phyloP scores from a whole-genome alignment of 2,113 vertebrate genomes.

The Columba livia region DNA sequence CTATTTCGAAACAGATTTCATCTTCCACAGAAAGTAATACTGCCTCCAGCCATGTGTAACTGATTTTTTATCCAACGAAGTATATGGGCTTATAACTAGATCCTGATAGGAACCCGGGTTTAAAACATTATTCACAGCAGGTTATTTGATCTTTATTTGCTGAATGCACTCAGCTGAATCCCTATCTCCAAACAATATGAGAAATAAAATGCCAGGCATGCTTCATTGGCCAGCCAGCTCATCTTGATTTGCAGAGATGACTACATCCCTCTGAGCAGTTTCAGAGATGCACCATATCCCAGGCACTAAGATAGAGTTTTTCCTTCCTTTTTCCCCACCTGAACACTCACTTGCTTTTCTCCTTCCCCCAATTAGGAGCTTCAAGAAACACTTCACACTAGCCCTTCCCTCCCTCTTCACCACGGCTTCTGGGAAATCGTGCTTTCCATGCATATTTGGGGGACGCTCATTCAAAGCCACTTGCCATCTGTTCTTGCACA shows the following conservation, averaged over 20 bases:
- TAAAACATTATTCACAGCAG: conserved; percentile 83
- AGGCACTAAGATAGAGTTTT: conserved; percentile 8
- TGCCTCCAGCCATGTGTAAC: conserved; percentile 75
- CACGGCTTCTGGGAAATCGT: background rate
- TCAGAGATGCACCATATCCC: conserved; percentile 14
- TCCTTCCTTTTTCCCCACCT: background rate
- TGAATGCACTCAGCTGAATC: conserved; percentile 78
- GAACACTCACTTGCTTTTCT: background rate
- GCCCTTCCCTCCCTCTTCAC: background rate
- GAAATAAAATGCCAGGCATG: conserved; percentile 74
- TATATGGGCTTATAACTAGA: conserved; percentile 79
- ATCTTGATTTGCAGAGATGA: conserved; percentile 72
- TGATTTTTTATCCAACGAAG: conserved; percentile 74
- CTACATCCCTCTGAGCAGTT: conserved; percentile 66
- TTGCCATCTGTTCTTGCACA: background rate
- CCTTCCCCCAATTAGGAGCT: background rate
- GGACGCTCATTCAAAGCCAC: background rate
- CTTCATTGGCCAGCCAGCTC: conserved; percentile 72
- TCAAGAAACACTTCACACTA: background rate
- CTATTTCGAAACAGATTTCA: conserved; percentile 70
- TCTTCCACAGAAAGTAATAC: conserved; percentile 72
- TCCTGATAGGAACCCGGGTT: conserved; percentile 76
- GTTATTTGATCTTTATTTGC: conserved; percentile 82
- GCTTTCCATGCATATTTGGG: background rate
- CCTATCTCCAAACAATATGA: conserved; percentile 79